Percentiles rank a stretch among this genome's conserved stretches.
Evolutionary conservation across 2,797 vertebrate species (phyloP).

Genomic region (Champsocephalus gunnari): DNA sequence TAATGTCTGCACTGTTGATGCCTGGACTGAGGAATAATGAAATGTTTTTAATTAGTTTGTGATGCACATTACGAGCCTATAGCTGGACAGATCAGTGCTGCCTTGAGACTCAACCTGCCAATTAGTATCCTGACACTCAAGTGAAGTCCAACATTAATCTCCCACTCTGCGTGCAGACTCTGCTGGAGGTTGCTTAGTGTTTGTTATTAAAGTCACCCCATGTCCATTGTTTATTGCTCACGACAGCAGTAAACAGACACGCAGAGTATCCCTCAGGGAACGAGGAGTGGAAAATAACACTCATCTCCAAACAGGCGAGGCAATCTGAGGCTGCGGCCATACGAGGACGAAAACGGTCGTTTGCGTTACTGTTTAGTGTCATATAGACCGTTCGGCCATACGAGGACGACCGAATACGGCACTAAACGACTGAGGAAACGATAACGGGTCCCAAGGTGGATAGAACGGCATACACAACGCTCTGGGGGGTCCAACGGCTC

Average conservation of each 20-base stretch:
- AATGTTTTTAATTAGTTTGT: conserved; percentile 64
- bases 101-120: conserved; percentile 50
- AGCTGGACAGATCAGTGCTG: conserved; percentile 40
- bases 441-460: no score
- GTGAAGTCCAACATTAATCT: conserved; percentile 37
- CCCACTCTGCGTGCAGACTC: conserved; percentile 24
- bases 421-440: no score
- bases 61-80: conserved; percentile 40
- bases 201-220: conserved; percentile 36
- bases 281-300: conserved; percentile 38
- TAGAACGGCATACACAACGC: no score
- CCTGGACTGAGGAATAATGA: conserved; percentile 38
- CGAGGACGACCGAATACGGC: no score
- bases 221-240: conserved; percentile 31
- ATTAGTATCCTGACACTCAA: conserved; percentile 46
- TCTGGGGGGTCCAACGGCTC: no score
- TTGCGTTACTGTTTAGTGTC: no score
- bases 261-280: conserved; percentile 14
- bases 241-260: conserved; percentile 33
- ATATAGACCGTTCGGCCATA: no score
- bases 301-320: conserved; percentile 20
- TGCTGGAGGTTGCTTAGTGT: conserved; percentile 26
- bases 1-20: conserved; percentile 42
- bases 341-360: no score
- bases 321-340: not conserved